Evolutionary conservation across 2,888 invertebrate genomes (phyloP).

Genomic region (Dromius quadrimaculatus): DNA sequence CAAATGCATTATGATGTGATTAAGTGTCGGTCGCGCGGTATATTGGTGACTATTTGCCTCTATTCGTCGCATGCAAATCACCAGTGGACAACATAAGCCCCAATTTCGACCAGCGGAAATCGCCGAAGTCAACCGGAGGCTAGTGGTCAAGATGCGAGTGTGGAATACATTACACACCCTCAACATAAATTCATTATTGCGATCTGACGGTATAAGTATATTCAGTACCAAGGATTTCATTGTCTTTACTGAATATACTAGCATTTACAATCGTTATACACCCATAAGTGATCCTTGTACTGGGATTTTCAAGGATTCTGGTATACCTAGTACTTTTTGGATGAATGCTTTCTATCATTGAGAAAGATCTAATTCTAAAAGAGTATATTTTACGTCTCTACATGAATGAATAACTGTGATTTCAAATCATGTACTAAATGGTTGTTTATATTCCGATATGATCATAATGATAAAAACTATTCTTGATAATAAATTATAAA

Average conservation of each 20-base stretch:
- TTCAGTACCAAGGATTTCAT: constrained; percentile 20
- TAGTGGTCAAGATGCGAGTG: constrained; percentile 23
- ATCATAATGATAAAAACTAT: no score
- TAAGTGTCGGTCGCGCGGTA: constrained; percentile 37
- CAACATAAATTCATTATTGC: constrained; percentile 35
- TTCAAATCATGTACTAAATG: no score
- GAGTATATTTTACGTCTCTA: no score
- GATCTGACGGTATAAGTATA: not conserved
- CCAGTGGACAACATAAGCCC: not conserved
- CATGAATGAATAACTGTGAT: no score
- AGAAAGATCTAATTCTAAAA: no score
- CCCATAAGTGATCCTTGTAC: not conserved
- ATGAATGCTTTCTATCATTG: no score
- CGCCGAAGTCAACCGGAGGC: constrained; percentile 10
- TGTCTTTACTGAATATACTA: constrained; percentile 31
- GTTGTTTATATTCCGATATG: no score
- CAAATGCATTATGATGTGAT: constrained; percentile 50
- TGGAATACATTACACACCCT: constrained; percentile 21
- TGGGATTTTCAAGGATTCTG: no score
- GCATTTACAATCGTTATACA: constrained; percentile 16
- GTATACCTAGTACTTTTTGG: no score
- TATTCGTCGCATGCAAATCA: constrained; percentile 44
- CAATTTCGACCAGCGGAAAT: not conserved
- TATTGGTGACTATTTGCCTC: constrained; percentile 29
- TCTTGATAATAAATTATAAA: no score